These are phyloP conservation scores for Entomobrya multifasciata DNA, from an alignment of 2,888 invertebrate species.

Conservation along the genomic window DNA sequence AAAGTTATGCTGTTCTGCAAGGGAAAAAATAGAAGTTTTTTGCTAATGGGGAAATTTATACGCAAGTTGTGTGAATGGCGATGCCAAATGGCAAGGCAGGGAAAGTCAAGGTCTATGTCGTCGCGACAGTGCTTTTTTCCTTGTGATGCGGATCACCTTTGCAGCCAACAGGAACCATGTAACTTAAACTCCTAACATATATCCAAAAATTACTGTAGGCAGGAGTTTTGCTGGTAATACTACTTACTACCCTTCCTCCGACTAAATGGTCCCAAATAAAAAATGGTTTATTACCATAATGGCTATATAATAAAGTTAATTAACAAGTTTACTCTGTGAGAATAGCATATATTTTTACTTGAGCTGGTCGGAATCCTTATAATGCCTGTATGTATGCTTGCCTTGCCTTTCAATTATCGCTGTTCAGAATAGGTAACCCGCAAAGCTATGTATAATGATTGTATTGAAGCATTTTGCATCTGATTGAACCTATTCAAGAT, in stretches of 20 bases:
- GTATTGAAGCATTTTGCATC: not conserved
- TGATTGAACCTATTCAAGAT: not conserved
- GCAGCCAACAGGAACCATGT: not conserved
- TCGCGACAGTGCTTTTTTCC: not conserved
- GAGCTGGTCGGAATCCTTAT: too few species aligned
- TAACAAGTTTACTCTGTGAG: conserved; percentile 29
- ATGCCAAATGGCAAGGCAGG: conserved; percentile 1
- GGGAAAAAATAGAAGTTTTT: conserved; percentile 11
- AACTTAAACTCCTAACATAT: not conserved
- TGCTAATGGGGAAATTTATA: not conserved
- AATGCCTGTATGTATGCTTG: too few species aligned
- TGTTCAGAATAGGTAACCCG: not conserved
- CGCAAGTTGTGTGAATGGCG: not conserved
- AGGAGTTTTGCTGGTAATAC: too few species aligned
- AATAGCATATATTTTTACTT: too few species aligned
- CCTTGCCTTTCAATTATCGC: conserved; percentile 11
- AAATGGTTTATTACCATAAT: conserved; percentile 17
- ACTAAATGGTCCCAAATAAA: not conserved
- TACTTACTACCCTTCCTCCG: not conserved
- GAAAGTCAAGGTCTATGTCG: conserved; percentile 18
- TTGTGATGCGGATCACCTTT: not conserved
- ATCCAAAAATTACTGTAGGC: too few species aligned
- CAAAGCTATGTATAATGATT: too few species aligned
- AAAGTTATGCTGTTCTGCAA: conserved; percentile 25
- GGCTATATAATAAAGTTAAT: conserved; percentile 13